A percentile compares a stretch with the other conserved stretches of the same genome.
These are phyloP conservation scores for Aporophyla lueneburgensis DNA, from an alignment of 2,888 invertebrate species.

Conservation along the genomic window DNA sequence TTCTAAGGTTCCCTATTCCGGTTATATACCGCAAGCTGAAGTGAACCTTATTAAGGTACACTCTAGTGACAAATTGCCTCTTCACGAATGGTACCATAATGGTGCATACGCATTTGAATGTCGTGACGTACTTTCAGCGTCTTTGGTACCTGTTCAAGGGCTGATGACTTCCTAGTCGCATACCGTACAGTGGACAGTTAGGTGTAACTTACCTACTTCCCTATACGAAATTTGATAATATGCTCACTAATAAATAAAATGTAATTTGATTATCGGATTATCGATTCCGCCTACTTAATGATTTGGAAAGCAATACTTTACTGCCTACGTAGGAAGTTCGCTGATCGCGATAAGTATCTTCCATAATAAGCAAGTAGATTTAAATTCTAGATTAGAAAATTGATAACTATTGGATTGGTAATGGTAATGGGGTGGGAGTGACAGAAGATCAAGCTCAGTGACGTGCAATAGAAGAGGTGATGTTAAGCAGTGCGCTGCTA, in stretches of 20 bases:
- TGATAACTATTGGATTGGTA: background rate
- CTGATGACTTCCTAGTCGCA: conserved; percentile 54
- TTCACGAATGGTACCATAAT: conserved; percentile 14
- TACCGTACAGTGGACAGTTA: conserved; percentile 31
- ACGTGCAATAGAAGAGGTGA: background rate
- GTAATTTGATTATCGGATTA: conserved; percentile 22
- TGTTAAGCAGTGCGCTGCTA: background rate
- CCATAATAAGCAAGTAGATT: conserved; percentile 5
- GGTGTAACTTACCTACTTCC: conserved; percentile 1
- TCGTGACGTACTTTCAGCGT: conserved; percentile 25
- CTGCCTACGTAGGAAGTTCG: conserved; percentile 12
- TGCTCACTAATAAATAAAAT: conserved; percentile 14
- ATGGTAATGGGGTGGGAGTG: background rate
- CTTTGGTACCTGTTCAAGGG: conserved; percentile 33
- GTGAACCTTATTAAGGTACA: conserved; percentile 44
- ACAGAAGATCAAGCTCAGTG: too few species aligned
- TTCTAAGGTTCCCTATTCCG: conserved; percentile 11
- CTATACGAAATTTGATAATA: background rate
- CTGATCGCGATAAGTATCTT: conserved; percentile 4
- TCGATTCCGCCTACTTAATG: conserved; percentile 18
- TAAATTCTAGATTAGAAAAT: conserved; percentile 14
- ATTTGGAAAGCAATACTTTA: conserved; percentile 22
- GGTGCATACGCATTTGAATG: conserved; percentile 41
- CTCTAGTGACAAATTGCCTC: conserved; percentile 48
- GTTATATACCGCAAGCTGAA: conserved; percentile 25